These are phyloP conservation scores for Cryptosula pallasiana DNA, from an alignment of 2,888 invertebrate genomes.

Conservation along the genomic window DNA sequence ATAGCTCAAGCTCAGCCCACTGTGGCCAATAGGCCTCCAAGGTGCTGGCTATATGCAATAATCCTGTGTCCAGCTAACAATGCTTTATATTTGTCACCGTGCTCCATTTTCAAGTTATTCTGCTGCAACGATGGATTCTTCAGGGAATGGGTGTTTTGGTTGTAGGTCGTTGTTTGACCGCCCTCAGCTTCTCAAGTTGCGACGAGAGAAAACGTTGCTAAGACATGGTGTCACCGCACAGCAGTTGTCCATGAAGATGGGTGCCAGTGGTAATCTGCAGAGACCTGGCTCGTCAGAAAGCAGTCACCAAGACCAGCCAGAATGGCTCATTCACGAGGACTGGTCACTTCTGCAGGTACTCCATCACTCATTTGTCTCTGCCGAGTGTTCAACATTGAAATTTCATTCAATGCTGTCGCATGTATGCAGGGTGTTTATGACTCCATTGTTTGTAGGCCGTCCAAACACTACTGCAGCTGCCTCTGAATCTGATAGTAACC, in stretches of 20 bases:
- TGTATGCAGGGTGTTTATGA: no score
- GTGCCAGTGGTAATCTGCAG: constrained; percentile 25
- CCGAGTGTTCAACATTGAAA: no score
- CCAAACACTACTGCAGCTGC: constrained; percentile 61
- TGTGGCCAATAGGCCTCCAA: neutral
- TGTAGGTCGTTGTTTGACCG: constrained; percentile 78
- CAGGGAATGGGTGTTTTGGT: no score
- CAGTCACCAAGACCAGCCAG: constrained; percentile 61
- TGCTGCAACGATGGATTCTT: no score
- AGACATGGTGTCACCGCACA: constrained; percentile 54
- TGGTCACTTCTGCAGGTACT: constrained; percentile 74
- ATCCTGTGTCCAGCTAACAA: no score
- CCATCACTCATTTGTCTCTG: no score
- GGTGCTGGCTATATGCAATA: no score
- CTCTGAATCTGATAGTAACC: constrained; percentile 68
- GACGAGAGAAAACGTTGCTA: constrained; percentile 71
- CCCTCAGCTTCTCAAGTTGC: constrained; percentile 68
- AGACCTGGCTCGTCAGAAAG: constrained; percentile 26
- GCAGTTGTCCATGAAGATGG: neutral
- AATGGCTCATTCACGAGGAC: constrained; percentile 88
- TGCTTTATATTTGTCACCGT: no score
- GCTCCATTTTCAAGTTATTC: no score
- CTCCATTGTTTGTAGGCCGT: constrained; percentile 55
- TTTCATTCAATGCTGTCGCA: no score
- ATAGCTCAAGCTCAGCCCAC: neutral